Base-by-base conservation (phyloP, 1,140 invertebrate genomes). In the Sycophila sp. region DNA sequence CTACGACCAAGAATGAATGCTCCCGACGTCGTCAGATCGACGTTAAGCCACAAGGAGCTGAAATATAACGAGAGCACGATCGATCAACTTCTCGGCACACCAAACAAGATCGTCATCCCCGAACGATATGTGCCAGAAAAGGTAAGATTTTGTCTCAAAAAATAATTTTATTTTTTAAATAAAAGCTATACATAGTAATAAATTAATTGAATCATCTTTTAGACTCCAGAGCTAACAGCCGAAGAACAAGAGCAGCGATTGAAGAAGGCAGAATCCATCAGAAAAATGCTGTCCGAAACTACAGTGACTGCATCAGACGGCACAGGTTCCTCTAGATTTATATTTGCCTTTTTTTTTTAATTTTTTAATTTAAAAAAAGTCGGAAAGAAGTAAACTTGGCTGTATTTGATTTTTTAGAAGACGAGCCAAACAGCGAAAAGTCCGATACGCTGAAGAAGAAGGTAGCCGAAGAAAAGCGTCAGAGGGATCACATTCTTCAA, bases 71-170 rank as follows among this genome's bases (percentile, higher is more conserved):
- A 94, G 78, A 90, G 90, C 64, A 94, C 94, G 28, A 96, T 96
- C 72, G 94, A 96, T 84, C 91, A 91, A 76, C 86, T 97, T 75
- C 85, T 97, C 28, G 92, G 92, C 49, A 92, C 94, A 28, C 95
- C 95, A 22, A 94, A 93, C 80, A 97, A 96, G 85, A 96, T 97
- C 74, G 86, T 93, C 30, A 97, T 97, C 74, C 95, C 95, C 4
- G 95, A 97, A 85, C 88, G 95, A 73, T 97, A 97, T 81, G 92
- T 96, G 75, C 95, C 95, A 32, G 95, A 97, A 84, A 91, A 94
- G 85, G 89, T 94, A 75, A 51, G 36, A 36, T 47, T 24, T 1
- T 28, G n/a, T 40, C 2, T 66, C 4, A 49, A 32, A 24, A 4
- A 47, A 51, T 26, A 2, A 30, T 26, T 53, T 53, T 38, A 4